Evolutionary conservation across 1,140 invertebrate species (phyloP).

Genomic region (Eueides isabella): DNA sequence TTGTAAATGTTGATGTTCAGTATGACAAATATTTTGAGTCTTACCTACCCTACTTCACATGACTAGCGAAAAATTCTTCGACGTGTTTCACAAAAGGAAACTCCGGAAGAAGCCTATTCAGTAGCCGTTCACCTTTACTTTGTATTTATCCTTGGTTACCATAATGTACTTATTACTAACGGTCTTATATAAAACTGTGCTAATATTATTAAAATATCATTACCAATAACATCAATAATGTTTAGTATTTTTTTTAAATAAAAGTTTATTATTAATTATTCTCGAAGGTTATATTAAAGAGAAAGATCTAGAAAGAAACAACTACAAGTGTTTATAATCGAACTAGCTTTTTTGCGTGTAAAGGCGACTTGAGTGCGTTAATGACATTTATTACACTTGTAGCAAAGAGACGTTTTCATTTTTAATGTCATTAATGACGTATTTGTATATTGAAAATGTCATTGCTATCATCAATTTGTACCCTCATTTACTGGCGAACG

Average conservation of each 20-base stretch:
- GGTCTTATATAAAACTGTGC: not conserved
- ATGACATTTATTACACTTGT: not conserved
- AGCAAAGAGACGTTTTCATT: not conserved
- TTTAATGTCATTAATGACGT: not conserved
- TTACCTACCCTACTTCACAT: not conserved
- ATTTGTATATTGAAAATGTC: not conserved
- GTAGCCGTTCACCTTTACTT: constrained; percentile 26
- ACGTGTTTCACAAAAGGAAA: constrained; percentile 15
- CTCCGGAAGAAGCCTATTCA: constrained; percentile 26
- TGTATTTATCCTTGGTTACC: constrained; percentile 21
- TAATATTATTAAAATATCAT: not conserved
- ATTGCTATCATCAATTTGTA: not conserved
- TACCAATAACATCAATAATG: too few relatives aligned
- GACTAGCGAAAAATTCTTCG: not conserved
- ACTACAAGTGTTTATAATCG: not conserved
- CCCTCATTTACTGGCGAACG: not conserved
- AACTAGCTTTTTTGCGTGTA: not conserved
- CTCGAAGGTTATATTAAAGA: constrained; percentile 44
- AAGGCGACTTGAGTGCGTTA: not conserved
- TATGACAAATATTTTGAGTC: not conserved
- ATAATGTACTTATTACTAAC: not conserved
- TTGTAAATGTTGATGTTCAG: not conserved
- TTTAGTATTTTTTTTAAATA: not conserved
- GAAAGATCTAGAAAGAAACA: constrained; percentile 36
- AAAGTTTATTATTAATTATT: not conserved